A percentile compares a stretch with the other conserved stretches of the same genome.
Conservation (phyloP, 2,113 vertebrate species). For the Ophthalmolycus amberensis region DNA sequence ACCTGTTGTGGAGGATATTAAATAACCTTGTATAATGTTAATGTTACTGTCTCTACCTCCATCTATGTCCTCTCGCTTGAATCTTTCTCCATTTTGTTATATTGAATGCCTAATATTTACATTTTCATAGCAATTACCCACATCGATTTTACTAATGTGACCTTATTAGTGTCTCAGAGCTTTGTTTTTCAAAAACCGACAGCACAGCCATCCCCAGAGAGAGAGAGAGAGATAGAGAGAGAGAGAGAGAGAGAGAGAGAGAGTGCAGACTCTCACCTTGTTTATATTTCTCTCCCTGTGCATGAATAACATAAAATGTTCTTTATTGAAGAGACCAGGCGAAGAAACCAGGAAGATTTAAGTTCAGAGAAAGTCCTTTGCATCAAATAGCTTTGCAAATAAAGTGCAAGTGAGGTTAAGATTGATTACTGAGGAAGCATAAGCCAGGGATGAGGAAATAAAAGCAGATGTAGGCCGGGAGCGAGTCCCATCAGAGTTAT, state of each 20-base stretch:
- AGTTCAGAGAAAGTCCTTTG: conserved; percentile 42
- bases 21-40: conserved; percentile 39
- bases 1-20: conserved; percentile 47
- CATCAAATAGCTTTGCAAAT: conserved; percentile 51
- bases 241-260: background rate
- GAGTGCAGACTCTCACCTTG: conserved; percentile 22
- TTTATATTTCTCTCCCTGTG: conserved; percentile 18
- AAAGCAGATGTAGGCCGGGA: conserved; percentile 40
- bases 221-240: background rate
- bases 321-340: conserved; percentile 39
- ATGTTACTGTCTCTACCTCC: conserved; percentile 2
- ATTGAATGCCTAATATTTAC: conserved; percentile 53
- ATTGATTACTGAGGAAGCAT: conserved; percentile 38
- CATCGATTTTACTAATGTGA: conserved; percentile 31
- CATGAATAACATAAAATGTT: conserved; percentile 49
- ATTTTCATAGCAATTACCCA: conserved; percentile 50
- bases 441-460: conserved; percentile 26
- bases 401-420: conserved; percentile 48
- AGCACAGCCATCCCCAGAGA: conserved; percentile 24
- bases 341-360: conserved; percentile 36
- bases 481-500: conserved; percentile 34
- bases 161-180: conserved; percentile 31
- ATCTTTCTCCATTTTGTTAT: conserved; percentile 16
- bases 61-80: conserved; percentile 6
- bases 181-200: conserved; percentile 50